Evolutionary conservation across 1,140 invertebrate species (phyloP).

Genomic region (Lepidurus apus): DNA sequence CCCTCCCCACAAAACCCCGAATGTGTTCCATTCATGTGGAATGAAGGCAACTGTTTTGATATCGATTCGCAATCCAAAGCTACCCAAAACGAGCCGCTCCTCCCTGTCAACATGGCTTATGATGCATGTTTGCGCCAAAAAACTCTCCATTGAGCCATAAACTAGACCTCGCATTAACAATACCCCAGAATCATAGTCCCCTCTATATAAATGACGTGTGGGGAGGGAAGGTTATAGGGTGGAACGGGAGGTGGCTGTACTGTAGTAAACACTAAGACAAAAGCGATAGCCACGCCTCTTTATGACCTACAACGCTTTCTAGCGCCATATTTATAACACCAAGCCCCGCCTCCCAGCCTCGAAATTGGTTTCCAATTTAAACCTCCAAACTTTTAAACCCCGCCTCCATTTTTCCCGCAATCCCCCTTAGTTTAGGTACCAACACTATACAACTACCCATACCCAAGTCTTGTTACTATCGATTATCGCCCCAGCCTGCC

Average conservation of each 20-base stretch:
- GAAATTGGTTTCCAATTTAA: too few relatives aligned
- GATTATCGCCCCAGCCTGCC: slow-evolving; percentile 3
- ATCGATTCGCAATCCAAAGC: slow-evolving; percentile 17
- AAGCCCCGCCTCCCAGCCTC: not conserved
- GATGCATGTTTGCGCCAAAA: not conserved
- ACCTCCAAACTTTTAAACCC: not conserved
- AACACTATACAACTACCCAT: not conserved
- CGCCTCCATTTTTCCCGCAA: not conserved
- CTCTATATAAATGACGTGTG: not conserved
- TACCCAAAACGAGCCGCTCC: not conserved
- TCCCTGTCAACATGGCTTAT: slow-evolving; percentile 10
- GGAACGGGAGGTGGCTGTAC: not conserved
- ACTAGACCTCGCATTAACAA: not conserved
- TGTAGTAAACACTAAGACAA: not conserved
- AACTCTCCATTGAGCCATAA: not conserved
- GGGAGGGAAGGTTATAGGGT: not conserved
- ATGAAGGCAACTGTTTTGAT: slow-evolving; percentile 1
- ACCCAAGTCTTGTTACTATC: not conserved
- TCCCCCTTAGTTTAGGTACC: not conserved
- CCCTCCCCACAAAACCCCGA: not conserved
- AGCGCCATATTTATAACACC: not conserved
- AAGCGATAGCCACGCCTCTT: not conserved
- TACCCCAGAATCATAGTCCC: not conserved
- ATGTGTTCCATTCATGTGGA: not conserved
- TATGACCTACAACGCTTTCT: slow-evolving; percentile 2